phyloP scores from a whole-genome alignment of 2,797 vertebrate genomes.

The Allobates femoralis region DNA sequence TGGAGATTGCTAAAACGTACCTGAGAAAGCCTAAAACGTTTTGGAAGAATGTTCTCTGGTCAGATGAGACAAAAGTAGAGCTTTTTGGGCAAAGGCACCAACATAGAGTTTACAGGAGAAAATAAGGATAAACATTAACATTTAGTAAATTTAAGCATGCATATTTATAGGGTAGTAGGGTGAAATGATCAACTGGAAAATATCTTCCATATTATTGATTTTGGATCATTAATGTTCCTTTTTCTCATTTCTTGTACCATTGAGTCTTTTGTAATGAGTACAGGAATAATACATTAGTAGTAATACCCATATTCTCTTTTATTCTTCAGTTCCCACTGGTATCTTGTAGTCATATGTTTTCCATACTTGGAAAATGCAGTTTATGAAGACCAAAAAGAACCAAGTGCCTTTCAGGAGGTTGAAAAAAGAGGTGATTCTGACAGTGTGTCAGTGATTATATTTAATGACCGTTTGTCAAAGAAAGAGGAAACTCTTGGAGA shows the following conservation, averaged over 20 bases:
- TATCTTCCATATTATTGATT: too few relatives aligned
- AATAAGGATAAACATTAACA: too few relatives aligned
- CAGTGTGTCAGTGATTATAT: constrained; percentile 61
- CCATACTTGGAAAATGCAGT: constrained; percentile 84
- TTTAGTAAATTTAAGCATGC: too few relatives aligned
- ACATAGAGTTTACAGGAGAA: too few relatives aligned
- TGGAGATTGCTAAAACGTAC: too few relatives aligned
- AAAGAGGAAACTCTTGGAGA: constrained; percentile 51
- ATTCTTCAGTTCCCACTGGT: constrained; percentile 90
- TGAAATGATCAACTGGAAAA: too few relatives aligned
- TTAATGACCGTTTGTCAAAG: constrained; percentile 53
- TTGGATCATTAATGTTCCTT: not conserved
- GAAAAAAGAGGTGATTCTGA: constrained; percentile 50
- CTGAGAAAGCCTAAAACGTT: too few relatives aligned
- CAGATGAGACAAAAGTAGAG: too few relatives aligned
- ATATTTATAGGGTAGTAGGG: too few relatives aligned
- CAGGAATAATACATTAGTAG: not conserved
- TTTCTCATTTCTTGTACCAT: not conserved
- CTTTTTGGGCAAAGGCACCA: too few relatives aligned
- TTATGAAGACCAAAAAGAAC: constrained; percentile 70
- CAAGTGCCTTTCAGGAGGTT: constrained; percentile 59
- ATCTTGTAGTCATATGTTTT: constrained; percentile 95
- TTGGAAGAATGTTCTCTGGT: too few relatives aligned
- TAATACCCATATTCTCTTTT: not conserved
- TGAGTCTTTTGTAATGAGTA: not conserved